A percentile compares a stretch with the other conserved stretches of the same genome.
Conservation (phyloP, 2,113 vertebrate genomes). For the Myotis yumanensis region DNA sequence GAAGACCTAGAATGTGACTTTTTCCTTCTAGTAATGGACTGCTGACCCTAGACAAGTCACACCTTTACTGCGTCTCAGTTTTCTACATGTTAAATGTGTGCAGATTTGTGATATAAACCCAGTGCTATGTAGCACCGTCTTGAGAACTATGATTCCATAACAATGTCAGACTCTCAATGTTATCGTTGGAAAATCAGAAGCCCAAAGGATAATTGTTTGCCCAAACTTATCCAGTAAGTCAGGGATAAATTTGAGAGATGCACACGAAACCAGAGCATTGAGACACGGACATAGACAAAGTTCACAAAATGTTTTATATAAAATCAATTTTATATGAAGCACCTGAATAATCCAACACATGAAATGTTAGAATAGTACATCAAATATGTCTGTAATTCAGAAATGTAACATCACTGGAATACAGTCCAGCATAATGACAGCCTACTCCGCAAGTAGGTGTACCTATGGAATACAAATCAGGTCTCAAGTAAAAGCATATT, state of each 20-base stretch:
- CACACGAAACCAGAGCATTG: background rate
- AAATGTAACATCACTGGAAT: background rate
- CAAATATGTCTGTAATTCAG: background rate
- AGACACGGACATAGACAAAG: background rate
- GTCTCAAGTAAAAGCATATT: background rate
- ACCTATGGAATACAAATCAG: background rate
- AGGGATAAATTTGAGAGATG: background rate
- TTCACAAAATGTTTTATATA: background rate
- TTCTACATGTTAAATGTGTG: constrained; percentile 13
- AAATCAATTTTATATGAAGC: constrained; percentile 1
- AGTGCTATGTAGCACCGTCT: background rate
- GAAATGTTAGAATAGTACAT: background rate
- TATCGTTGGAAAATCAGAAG: background rate
- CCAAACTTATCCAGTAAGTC: background rate
- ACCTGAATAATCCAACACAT: background rate
- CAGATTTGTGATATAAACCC: background rate
- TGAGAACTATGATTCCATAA: background rate
- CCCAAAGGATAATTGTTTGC: background rate
- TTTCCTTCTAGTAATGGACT: background rate
- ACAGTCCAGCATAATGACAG: background rate
- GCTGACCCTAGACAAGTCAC: background rate
- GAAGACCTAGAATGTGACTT: background rate
- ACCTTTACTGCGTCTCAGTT: background rate
- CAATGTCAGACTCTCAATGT: background rate
- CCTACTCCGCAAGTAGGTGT: background rate